These are phyloP conservation scores for Temnothorax rugatulus DNA, from an alignment of 2,888 invertebrate genomes.

Conservation along the genomic window DNA sequence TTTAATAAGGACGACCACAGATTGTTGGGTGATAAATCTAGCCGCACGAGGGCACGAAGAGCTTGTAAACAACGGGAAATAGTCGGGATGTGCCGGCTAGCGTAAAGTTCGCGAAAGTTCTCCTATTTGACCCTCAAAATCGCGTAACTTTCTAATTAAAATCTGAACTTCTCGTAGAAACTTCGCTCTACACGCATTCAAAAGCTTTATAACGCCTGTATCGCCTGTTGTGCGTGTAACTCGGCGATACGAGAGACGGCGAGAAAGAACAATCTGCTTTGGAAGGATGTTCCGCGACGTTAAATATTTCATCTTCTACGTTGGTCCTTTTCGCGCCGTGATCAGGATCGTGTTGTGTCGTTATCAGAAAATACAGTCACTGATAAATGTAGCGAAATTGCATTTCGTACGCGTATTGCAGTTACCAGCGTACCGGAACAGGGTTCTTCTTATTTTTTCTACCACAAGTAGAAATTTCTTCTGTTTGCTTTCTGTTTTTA, in stretches of 20 bases:
- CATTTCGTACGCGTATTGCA: conserved; percentile 4
- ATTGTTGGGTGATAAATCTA: conserved; percentile 69
- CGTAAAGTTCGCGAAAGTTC: conserved; percentile 60
- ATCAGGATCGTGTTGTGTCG: neutral
- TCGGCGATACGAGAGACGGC: conserved; percentile 26
- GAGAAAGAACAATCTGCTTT: neutral
- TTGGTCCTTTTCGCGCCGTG: neutral
- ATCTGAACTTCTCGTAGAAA: conserved; percentile 68
- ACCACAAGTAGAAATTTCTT: neutral
- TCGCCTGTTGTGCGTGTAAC: conserved; percentile 50
- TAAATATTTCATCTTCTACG: neutral
- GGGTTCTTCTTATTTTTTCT: neutral
- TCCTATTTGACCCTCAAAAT: conserved; percentile 71
- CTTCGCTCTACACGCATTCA: conserved; percentile 48
- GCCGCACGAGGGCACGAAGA: conserved; percentile 29
- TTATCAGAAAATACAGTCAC: conserved; percentile 1
- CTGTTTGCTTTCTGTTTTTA: conserved; percentile 18
- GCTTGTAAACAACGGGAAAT: conserved; percentile 66
- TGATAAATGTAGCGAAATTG: conserved; percentile 11
- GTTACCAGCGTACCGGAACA: conserved; percentile 1
- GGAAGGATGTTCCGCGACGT: neutral
- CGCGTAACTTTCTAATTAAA: conserved; percentile 76
- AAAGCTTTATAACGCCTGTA: conserved; percentile 40
- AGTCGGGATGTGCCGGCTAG: conserved; percentile 44
- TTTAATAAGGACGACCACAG: conserved; percentile 63